Evolutionary conservation across 2,113 vertebrate genomes (phyloP), one percentile per base, ranked within the genome.

Genomic region (Hyaena hyaena): DNA sequence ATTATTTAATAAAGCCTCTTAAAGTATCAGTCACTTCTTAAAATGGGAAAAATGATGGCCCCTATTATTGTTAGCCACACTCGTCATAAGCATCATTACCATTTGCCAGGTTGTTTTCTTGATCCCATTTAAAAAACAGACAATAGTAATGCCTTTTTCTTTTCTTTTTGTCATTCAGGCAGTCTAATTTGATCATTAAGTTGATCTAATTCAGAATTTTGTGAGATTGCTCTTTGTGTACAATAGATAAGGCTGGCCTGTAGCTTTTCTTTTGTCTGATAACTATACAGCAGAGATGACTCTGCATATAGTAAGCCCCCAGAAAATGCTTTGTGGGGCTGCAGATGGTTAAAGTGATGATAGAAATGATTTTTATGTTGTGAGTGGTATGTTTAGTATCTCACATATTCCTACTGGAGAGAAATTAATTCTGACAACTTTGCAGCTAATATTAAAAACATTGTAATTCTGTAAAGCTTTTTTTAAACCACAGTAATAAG

Each of bases 361-460:
- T 63, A 4, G 23, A 61, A 58, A 21, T 81, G 9, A 31, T 76
- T 88, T 90, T 21, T 53, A 79, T 83, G 19, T 92, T 95, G 12
- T 97, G 24, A 83, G 53, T 63, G 24, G 68, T 33, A 61, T 76
- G 5, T 89, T 89, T 71, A 87, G 5, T 17, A 74, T 87, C 2
- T 28, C 33, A 68, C 5, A 33, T 55, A 66, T 73, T 43, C 68
- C 26, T 55, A 92, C 10, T 81, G 8, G 43, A 48, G 68, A 90
- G 17, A 90, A 61, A 76, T 82, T 71, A 88, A 61, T 90, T 92
- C 26, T n/a, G 71, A 79, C 76, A 91, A 81, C 5, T 73, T 93
- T 61, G 63, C 0, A 97, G 23, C 4, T 92, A 93, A 50, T 69
- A 39, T 55, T 80, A 28, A 58, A 95, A 50, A 53, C 53, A 91